phyloP scores from a whole-genome alignment of 2,113 vertebrate species.

The Vulpes lagopus region DNA sequence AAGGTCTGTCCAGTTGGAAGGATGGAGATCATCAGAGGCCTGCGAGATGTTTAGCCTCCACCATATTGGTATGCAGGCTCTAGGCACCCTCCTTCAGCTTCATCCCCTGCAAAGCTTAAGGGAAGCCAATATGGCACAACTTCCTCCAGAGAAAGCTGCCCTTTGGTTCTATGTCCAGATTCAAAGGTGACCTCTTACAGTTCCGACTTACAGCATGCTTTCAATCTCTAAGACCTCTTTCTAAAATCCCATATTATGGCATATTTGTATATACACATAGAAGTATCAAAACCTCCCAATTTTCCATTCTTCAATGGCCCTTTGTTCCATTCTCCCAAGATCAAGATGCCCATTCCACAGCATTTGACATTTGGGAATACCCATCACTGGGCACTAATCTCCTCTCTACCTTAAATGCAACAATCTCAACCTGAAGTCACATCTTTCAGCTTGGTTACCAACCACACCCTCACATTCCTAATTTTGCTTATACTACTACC shows the following conservation, averaged over 20 bases:
- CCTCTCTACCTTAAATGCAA: background rate
- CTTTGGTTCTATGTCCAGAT: background rate
- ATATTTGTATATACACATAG: background rate
- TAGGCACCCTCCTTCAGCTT: background rate
- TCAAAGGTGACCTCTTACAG: background rate
- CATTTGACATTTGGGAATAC: background rate
- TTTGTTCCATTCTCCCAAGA: background rate
- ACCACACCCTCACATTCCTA: background rate
- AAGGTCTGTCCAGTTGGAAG: background rate
- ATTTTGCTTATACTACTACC: slow-evolving; percentile 29
- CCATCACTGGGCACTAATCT: background rate
- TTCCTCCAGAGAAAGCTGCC: slow-evolving; percentile 6
- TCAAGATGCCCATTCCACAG: background rate
- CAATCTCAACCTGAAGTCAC: slow-evolving; percentile 20
- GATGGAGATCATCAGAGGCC: background rate
- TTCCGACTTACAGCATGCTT: background rate
- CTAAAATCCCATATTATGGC: background rate
- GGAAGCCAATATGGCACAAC: background rate
- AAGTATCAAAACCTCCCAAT: background rate
- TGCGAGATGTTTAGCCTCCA: background rate
- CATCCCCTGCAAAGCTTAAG: background rate
- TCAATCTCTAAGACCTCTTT: background rate
- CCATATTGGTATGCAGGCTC: background rate
- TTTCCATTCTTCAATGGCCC: background rate
- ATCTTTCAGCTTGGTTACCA: background rate